phyloP scores from a whole-genome alignment of 1,140 invertebrate species.

The Solen grandis region DNA sequence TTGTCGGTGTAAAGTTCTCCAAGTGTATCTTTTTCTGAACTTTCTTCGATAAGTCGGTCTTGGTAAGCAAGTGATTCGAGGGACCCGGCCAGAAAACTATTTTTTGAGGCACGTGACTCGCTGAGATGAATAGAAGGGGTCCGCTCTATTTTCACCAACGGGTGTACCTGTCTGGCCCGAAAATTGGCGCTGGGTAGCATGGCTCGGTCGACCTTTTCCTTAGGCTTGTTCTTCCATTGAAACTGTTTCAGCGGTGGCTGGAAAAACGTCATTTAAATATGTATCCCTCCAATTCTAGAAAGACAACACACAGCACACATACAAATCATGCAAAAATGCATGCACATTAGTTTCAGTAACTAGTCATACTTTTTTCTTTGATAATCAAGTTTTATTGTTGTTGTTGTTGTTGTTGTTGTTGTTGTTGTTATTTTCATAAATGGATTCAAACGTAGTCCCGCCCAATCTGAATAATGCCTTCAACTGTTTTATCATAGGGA shows the following conservation, averaged over 20 bases:
- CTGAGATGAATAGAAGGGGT: constrained; percentile 6
- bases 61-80: constrained; percentile 36
- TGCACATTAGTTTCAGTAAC: neutral
- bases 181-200: constrained; percentile 50
- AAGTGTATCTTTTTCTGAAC: constrained; percentile 28
- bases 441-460: too few relatives aligned
- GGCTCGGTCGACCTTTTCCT: constrained; percentile 3
- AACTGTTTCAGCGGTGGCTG: constrained; percentile 42
- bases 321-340: neutral
- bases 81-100: constrained; percentile 7
- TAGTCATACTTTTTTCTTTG: neutral
- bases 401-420: too few relatives aligned
- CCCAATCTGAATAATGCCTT: too few relatives aligned
- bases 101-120: constrained; percentile 35
- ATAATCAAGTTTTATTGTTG: neutral
- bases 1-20: constrained; percentile 49
- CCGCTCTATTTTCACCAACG: constrained; percentile 29
- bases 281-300: neutral
- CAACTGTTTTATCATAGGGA: too few relatives aligned
- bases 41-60: constrained; percentile 27
- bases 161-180: constrained; percentile 10
- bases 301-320: neutral
- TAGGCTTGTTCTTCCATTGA: constrained; percentile 36
- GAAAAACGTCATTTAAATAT: neutral
- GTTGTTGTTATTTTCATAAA: too few relatives aligned